Evolutionary conservation across 2,797 vertebrate genomes (phyloP).

Genomic region (Rhyacichthys aspro): DNA sequence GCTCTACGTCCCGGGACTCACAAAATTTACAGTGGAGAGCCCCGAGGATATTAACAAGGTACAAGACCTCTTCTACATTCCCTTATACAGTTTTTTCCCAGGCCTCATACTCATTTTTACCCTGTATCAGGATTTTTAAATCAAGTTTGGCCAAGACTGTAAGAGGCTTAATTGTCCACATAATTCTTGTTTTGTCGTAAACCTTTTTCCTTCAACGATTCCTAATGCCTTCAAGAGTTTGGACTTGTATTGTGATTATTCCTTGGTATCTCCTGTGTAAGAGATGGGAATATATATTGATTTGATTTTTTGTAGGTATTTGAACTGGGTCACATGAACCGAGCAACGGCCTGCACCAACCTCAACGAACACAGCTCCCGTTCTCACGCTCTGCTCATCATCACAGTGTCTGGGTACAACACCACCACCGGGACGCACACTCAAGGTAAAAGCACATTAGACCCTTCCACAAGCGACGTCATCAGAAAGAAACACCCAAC

Average conservation of each 20-base stretch:
- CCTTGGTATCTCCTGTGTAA: no score
- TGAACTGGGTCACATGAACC: slow-evolving; percentile 88
- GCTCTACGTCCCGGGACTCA: slow-evolving; percentile 92
- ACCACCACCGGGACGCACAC: slow-evolving; percentile 87
- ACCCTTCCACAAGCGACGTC: background rate
- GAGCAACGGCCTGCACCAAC: slow-evolving; percentile 92
- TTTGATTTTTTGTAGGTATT: slow-evolving; percentile 81
- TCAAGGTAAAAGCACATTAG: slow-evolving; percentile 78
- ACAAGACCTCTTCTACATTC: background rate
- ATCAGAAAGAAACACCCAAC: no score
- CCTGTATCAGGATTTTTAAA: no score
- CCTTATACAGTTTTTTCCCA: no score
- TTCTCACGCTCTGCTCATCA: slow-evolving; percentile 92
- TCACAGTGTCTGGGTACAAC: slow-evolving; percentile 87
- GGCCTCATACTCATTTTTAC: no score
- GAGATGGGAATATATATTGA: background rate
- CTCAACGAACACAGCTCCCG: slow-evolving; percentile 96
- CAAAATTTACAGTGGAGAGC: slow-evolving; percentile 85
- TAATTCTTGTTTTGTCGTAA: background rate
- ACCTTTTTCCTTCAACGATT: background rate
- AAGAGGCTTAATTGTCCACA: no score
- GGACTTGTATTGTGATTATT: no score
- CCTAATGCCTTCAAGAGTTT: no score
- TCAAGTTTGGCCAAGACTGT: no score
- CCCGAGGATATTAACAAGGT: slow-evolving; percentile 96